Evolutionary conservation across 2,113 vertebrate species (phyloP).

Genomic region (Morone saxatilis): DNA sequence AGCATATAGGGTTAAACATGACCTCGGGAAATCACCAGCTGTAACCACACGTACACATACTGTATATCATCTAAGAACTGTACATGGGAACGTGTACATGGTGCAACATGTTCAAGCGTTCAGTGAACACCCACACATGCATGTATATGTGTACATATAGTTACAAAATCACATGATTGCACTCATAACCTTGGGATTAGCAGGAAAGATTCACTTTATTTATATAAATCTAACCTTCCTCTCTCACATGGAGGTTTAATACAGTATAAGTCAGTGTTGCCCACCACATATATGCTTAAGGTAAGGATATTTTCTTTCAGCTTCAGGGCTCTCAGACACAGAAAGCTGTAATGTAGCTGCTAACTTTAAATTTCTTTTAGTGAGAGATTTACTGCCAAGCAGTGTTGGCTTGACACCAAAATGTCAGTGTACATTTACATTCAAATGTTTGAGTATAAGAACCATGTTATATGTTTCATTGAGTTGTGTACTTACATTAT

Average conservation of each 20-base stretch:
- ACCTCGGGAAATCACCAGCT: conserved; percentile 46
- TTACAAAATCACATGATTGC: background rate
- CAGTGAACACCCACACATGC: background rate
- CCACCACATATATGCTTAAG: background rate
- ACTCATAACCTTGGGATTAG: background rate
- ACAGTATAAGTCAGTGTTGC: background rate
- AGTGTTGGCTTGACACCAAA: background rate
- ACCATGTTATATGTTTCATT: background rate
- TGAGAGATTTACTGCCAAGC: background rate
- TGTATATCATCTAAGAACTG: conserved; percentile 20
- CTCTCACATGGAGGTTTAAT: background rate
- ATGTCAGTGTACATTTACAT: background rate
- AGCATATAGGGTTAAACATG: conserved; percentile 35
- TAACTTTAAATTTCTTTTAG: background rate
- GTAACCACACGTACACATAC: conserved; percentile 19
- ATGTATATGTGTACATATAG: background rate
- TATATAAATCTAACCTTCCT: background rate
- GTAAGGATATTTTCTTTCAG: background rate
- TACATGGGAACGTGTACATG: conserved; percentile 13
- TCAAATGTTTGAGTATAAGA: background rate
- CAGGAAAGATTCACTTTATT: background rate
- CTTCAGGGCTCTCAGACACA: background rate
- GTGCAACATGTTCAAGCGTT: conserved; percentile 27
- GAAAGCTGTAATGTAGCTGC: background rate
- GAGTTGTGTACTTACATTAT: too few relatives aligned